Evolutionary conservation across 2,888 invertebrate genomes (phyloP).

Genomic region (Camponotus fellah): DNA sequence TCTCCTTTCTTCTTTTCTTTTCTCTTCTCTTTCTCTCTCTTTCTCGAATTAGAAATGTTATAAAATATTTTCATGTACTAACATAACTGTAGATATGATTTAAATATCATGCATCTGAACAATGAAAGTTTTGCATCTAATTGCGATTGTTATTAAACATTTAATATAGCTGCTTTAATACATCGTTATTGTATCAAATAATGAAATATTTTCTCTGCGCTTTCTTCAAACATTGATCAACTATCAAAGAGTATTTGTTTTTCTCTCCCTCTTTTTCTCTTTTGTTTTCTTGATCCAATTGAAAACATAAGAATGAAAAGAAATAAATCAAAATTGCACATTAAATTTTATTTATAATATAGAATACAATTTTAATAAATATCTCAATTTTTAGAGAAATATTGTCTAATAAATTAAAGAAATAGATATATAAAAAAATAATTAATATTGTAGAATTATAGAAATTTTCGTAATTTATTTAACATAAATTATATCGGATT

Average conservation of each 20-base stretch:
- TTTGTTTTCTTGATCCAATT: neutral
- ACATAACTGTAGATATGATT: neutral
- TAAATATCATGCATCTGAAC: neutral
- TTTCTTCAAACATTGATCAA: conserved; percentile 18
- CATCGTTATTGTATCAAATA: conserved; percentile 24
- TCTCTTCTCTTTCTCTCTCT: too few species aligned
- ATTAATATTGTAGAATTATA: too few species aligned
- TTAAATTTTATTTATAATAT: conserved; percentile 10
- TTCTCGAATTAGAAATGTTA: neutral
- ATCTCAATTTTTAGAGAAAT: too few species aligned
- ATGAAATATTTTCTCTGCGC: conserved; percentile 26
- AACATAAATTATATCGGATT: too few species aligned
- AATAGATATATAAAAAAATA: too few species aligned
- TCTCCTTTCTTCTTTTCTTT: too few species aligned
- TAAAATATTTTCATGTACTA: neutral
- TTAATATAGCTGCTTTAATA: conserved; percentile 13
- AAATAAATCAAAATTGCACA: conserved; percentile 26
- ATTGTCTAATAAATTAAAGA: too few species aligned
- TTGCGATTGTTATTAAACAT: conserved; percentile 9
- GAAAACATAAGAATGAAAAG: conserved; percentile 10
- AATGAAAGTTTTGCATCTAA: neutral
- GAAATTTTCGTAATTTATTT: too few species aligned
- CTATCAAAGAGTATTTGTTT: neutral
- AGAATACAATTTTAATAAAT: neutral
- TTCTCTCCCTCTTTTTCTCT: too few species aligned